Conservation (phyloP, 2,113 vertebrate genomes). For the Beaufortia kweichowensis region DNA sequence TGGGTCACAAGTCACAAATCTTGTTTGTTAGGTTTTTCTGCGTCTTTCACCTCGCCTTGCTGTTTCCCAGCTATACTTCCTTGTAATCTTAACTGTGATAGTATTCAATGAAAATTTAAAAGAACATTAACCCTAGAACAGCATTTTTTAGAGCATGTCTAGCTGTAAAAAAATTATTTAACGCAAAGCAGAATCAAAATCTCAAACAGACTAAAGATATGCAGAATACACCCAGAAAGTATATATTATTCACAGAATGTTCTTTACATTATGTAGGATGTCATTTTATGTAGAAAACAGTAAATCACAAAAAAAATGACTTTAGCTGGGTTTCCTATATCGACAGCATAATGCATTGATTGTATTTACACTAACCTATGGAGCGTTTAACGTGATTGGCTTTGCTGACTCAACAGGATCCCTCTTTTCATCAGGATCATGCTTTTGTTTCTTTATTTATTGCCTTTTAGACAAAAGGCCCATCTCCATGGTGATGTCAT, state of each 20-base stretch:
- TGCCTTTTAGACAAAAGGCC: slow-evolving; percentile 53
- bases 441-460: slow-evolving; percentile 64
- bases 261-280: no score
- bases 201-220: no score
- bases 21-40: background rate
- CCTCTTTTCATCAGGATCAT: slow-evolving; percentile 42
- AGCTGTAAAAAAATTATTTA: background rate
- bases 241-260: no score
- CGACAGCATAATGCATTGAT: background rate
- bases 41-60: background rate
- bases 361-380: slow-evolving; percentile 21
- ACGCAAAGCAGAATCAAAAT: background rate
- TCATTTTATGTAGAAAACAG: no score
- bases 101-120: background rate
- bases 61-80: background rate
- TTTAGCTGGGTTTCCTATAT: no score
- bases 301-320: no score
- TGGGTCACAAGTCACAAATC: background rate
- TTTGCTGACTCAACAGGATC: slow-evolving; percentile 62
- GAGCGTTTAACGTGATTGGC: slow-evolving; percentile 43
- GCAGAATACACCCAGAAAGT: no score
- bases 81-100: background rate
- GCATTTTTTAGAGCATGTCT: background rate
- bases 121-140: background rate
- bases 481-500: slow-evolving; percentile 70